A percentile compares a stretch with the other conserved stretches of the same genome.
phyloP scores from a whole-genome alignment of 37 sponge, comb jelly and placozoan genomes.

The Crambe crambe region DNA sequence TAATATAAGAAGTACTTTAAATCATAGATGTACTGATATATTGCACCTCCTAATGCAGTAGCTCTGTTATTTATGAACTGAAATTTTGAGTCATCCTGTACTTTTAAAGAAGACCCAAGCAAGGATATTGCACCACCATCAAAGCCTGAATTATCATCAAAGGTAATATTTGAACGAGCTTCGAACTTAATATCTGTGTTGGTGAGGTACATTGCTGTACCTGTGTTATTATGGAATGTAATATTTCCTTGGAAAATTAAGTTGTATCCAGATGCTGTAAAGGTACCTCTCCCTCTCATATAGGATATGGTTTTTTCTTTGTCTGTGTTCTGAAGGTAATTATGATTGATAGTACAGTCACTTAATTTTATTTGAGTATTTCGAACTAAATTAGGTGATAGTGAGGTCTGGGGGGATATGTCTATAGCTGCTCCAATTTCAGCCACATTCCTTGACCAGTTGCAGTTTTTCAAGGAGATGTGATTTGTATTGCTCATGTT shows the following conservation, averaged over 20 bases:
- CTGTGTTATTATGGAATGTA: not conserved
- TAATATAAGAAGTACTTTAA: not conserved
- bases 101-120: constrained; percentile 20
- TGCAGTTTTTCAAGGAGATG: not conserved
- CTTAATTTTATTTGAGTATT: too few species aligned
- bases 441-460: not conserved
- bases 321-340: not conserved
- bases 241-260: not conserved
- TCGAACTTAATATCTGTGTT: not conserved
- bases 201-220: not conserved
- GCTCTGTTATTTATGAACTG: constrained; percentile 45
- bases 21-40: not conserved
- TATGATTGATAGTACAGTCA: not conserved
- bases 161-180: not conserved
- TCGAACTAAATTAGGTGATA: not conserved
- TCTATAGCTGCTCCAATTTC: not conserved
- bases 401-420: too few species aligned
- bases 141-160: not conserved
- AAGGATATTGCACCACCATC: too few species aligned
- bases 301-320: too few species aligned
- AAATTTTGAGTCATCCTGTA: not conserved
- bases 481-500: not conserved
- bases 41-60: constrained; percentile 48
- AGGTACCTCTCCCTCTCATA: not conserved
- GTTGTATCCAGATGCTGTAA: not conserved